Evolutionary conservation across 1,140 invertebrate species (phyloP), one percentile per base, ranked within the genome.

Genomic region (Papilio helenus): DNA sequence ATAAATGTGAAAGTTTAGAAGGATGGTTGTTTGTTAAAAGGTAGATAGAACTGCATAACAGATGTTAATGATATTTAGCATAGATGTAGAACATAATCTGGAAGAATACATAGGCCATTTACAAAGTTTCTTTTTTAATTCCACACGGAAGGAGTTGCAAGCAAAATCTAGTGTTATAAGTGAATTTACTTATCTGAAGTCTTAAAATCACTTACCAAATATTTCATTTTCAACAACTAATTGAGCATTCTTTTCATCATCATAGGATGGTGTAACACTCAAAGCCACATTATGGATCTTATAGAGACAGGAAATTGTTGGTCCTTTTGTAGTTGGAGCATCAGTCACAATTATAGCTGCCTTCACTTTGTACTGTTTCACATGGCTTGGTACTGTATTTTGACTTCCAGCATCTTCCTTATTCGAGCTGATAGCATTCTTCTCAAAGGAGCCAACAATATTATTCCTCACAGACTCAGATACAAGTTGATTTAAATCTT

Each of bases 221-320:
- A 85, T 90, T 76, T 91, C 88, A 89, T 91, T 94, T 79, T 92
- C 93, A 5, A 91, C 89, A 58, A 90, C 82, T 39, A 88, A 76
- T 79, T 94, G 90, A 46, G 87, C 87, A 85, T 88, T 88, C 46
- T 79, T 85, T 2, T 93, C 92, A 76, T 93, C 92, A 76, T 85
- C 85, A 77, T 93, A 91, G 16, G 88, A 88, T 0, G 90, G 92
- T 49, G 92, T 93, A 0, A 88, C 90, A 89, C 90, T 93, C 49
- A 90, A 83, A 0, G 87, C 82, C 3, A 94, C 86, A 84, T 82
- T 92, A 42, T 92, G 87, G 23, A 88, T 89, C 78, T 94, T 93
- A 79, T 92, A 94, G 8, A 93, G 82, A 82, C 93, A 94, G 8
- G 85, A 83, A 71, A 89, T 91, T 8, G 89, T 89, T 3, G 88